Conservation (phyloP, 2,797 vertebrate species). For the Labeo calbasu region DNA sequence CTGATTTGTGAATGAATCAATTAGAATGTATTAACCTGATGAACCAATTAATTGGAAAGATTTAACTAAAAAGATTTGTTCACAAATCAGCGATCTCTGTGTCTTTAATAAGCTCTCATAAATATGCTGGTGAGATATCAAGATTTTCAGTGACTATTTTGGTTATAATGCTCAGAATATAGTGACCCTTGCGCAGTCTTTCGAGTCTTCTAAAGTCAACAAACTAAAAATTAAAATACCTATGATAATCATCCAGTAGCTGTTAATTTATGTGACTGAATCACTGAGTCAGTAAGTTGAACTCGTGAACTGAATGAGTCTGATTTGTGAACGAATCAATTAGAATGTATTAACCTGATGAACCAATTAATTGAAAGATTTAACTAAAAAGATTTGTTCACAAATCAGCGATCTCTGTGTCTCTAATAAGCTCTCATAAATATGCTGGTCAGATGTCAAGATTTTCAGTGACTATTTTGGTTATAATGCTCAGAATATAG, state of each 20-base stretch:
- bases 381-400: neutral
- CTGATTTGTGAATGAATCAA: neutral
- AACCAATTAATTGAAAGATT: no score
- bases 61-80: neutral
- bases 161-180: neutral
- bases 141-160: neutral
- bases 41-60: neutral
- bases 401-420: neutral
- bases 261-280: no score
- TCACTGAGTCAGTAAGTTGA: no score
- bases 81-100: neutral
- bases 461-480: neutral
- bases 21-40: neutral
- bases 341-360: no score
- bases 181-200: no score
- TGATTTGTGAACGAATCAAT: no score
- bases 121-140: neutral
- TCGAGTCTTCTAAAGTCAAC: no score
- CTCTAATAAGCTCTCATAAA: neutral
- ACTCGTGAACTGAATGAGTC: no score
- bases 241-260: no score
- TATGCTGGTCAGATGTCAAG: neutral
- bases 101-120: neutral
- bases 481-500: neutral
- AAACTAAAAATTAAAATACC: no score